Conservation (phyloP, 1,140 invertebrate genomes). For the Sitophilus oryzae region DNA sequence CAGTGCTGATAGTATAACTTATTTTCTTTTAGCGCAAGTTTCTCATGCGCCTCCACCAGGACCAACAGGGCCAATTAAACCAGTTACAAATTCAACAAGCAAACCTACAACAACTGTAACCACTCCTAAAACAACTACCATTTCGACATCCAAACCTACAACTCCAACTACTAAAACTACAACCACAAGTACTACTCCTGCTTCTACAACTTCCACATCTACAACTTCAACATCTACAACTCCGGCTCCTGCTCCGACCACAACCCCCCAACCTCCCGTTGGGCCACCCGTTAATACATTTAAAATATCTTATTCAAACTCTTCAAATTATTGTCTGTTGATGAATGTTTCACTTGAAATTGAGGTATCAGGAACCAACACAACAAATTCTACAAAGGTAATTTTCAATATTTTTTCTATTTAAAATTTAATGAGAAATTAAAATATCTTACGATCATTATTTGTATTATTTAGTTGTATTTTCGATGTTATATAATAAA, state of each 20-base stretch:
- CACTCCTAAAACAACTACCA: slow-evolving; percentile 24
- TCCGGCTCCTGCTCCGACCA: slow-evolving; percentile 34
- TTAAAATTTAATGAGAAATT: too few species aligned
- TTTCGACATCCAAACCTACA: slow-evolving; percentile 25
- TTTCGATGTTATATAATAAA: too few species aligned
- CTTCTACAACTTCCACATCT: slow-evolving; percentile 34
- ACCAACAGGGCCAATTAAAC: slow-evolving; percentile 31
- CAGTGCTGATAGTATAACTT: too few species aligned
- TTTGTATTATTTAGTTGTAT: too few species aligned
- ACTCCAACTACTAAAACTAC: slow-evolving; percentile 22
- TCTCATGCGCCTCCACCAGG: too few species aligned
- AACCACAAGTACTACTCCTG: slow-evolving; percentile 27
- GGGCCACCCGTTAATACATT: too few species aligned
- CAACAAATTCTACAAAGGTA: too few species aligned
- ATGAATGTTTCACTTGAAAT: not conserved
- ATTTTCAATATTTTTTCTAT: too few species aligned
- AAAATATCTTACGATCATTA: too few species aligned
- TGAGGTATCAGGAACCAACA: not conserved
- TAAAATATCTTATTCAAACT: too few species aligned
- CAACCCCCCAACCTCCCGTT: slow-evolving; percentile 24
- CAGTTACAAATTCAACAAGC: too few species aligned
- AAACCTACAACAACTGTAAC: slow-evolving; percentile 28
- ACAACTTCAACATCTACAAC: slow-evolving; percentile 38
- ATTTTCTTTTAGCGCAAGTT: too few species aligned
- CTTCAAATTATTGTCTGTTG: not conserved